A percentile compares a stretch with the other conserved stretches of the same genome.
These are phyloP conservation scores for Epinotia brunnichana DNA, from an alignment of 2,888 invertebrate genomes.

Conservation along the genomic window DNA sequence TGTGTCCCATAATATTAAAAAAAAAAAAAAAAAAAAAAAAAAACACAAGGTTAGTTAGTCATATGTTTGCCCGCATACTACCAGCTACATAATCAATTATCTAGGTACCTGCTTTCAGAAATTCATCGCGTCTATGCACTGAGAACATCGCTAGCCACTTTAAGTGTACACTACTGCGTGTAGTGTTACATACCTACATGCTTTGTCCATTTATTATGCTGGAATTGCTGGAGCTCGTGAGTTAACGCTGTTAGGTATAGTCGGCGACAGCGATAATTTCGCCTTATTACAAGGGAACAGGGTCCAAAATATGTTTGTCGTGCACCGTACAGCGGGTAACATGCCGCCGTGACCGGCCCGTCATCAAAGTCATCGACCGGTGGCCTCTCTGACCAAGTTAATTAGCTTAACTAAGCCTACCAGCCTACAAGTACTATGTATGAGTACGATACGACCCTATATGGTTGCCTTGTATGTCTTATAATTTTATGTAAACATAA, in stretches of 20 bases:
- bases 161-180: not conserved
- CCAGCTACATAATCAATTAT: not conserved
- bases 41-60: no score
- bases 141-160: not conserved
- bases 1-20: no score
- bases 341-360: conserved; percentile 15
- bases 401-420: conserved; percentile 36
- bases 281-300: not conserved
- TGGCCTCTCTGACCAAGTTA: conserved; percentile 29
- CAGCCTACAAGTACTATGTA: not conserved
- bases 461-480: not conserved
- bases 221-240: not conserved
- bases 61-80: not conserved
- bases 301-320: not conserved
- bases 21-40: no score
- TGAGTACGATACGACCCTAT: not conserved
- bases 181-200: not conserved
- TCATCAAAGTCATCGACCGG: conserved; percentile 37
- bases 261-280: not conserved
- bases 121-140: no score
- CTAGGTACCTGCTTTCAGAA: no score
- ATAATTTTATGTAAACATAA: no score
- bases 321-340: conserved; percentile 5
- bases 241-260: conserved; percentile 13
- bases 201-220: conserved; percentile 11